Conservation (phyloP, 2,113 vertebrate genomes). For the Microtus pennsylvanicus region DNA sequence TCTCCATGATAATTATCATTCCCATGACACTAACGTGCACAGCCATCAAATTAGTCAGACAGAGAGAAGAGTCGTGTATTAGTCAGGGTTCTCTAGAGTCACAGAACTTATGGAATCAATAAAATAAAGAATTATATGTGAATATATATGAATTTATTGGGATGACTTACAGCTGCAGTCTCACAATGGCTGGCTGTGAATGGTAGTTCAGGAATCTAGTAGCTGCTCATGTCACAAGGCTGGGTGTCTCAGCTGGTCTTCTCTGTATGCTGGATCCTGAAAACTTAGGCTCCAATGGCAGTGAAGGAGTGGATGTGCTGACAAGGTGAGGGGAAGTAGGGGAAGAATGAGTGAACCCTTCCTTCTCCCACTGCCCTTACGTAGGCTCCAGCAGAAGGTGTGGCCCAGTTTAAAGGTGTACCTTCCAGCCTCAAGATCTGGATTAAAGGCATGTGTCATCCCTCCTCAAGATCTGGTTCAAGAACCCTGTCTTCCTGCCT, state of each 20-base stretch:
- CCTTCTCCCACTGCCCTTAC: neutral
- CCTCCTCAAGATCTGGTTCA: neutral
- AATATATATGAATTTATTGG: neutral
- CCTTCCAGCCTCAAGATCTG: neutral
- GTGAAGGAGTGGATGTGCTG: neutral
- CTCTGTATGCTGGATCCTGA: neutral
- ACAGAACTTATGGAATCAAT: neutral
- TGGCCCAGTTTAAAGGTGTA: neutral
- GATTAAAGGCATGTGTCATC: neutral
- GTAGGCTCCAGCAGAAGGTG: neutral
- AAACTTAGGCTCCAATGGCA: neutral
- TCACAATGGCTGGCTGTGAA: neutral
- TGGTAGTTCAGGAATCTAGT: neutral
- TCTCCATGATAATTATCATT: neutral
- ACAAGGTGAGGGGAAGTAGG: neutral
- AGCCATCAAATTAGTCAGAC: conserved; percentile 7
- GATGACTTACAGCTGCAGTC: neutral
- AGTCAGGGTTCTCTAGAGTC: neutral
- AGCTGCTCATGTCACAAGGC: neutral
- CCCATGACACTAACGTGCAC: no score
- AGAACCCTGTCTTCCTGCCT: neutral
- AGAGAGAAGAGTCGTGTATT: neutral
- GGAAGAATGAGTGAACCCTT: neutral
- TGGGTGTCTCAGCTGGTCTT: neutral
- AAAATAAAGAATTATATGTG: no score